Percentiles rank a stretch among this genome's conserved stretches.
phyloP scores from a whole-genome alignment of 2,113 vertebrate species.

The Haemorhous mexicanus region DNA sequence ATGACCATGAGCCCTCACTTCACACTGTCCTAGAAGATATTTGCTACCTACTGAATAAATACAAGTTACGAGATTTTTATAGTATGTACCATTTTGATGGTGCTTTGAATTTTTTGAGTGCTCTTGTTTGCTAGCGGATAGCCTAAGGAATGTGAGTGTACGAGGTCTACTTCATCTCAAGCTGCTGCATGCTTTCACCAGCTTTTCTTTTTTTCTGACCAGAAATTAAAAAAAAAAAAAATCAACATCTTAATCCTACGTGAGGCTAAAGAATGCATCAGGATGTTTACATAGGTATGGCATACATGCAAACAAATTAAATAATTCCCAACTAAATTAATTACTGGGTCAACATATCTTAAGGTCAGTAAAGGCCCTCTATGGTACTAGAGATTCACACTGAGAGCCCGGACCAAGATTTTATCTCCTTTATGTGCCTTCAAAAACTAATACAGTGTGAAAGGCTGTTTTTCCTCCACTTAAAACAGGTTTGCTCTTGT shows the following conservation, averaged over 20 bases:
- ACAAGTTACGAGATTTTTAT: constrained; percentile 24
- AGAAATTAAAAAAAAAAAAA: not conserved
- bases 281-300: not conserved
- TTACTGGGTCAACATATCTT: not conserved
- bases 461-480: not conserved
- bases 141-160: not conserved
- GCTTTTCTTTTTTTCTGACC: not conserved
- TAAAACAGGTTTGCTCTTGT: not conserved
- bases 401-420: not conserved
- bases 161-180: not conserved
- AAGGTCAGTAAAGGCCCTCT: not conserved
- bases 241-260: not conserved
- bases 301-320: not conserved
- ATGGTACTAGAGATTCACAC: not conserved
- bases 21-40: constrained; percentile 3
- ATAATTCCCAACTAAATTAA: not conserved
- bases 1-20: not conserved
- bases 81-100: not conserved
- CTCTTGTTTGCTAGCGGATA: constrained; percentile 19
- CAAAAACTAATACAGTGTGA: not conserved
- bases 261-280: not conserved
- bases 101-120: not conserved
- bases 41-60: constrained; percentile 40
- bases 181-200: not conserved
- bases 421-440: not conserved